Evolutionary conservation across 2,888 invertebrate species (phyloP), one percentile per base, ranked within the genome.

Genomic region (Euclidia mi): DNA sequence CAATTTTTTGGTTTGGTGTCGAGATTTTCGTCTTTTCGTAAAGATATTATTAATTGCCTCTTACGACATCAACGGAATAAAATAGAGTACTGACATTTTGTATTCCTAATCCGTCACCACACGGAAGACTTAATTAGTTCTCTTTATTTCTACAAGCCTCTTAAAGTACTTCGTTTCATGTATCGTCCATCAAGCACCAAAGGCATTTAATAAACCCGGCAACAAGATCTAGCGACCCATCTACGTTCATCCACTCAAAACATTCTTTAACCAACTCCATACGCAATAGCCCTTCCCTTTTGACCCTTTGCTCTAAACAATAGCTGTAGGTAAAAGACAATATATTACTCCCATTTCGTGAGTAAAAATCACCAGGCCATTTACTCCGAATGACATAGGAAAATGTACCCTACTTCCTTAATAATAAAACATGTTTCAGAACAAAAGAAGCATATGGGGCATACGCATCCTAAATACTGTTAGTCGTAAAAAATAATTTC

Each of bases 311-410:
- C 38, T 18, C 43, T 43, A 55, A 55, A 55, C 48, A 55, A 55
- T 40, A 55, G 47, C 37, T 25, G 18, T 35, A 20, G 29, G n/a
- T 40, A 46, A 42, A 25, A 58, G 56, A 58, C 63, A 51, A 56
- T 67, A 69, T 56, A 62, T 69, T 56, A 69, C 50, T 40, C 41
- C 41, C 52, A 62, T 62, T 56, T 14, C 15, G 41, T 32, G 18
- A 25, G 46, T 46, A 42, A 55, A 68, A 69, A 53, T 71, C 53
- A 59, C 51, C 25, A 32, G 43, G 15, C 55, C 56, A 59, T 70
- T 63, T 53, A 58, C 71, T 49, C 50, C 29, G 14, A 42, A 64
- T 48, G 41, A 37, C 31, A 55, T 49, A 56, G 42, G 15, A 59
- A 72, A 70, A 64, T 44, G 35, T n/a, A 52, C 51, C 60, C 6